Base-by-base conservation (phyloP, 2,113 vertebrate species). In the Stigmatopora nigra region DNA sequence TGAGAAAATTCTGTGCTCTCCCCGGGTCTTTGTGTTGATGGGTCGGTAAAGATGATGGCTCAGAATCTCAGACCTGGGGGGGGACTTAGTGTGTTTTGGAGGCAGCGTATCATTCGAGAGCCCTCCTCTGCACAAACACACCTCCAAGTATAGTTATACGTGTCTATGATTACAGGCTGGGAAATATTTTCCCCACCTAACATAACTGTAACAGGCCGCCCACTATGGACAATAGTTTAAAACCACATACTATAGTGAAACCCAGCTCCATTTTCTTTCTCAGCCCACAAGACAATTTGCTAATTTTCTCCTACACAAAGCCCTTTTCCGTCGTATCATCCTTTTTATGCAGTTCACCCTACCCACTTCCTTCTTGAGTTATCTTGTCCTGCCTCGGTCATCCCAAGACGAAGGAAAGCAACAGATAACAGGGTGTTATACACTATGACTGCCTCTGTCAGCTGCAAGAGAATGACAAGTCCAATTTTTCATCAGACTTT, bases 11-110 rank as follows among this genome's bases (percentile, higher is more conserved):
- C 78, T 46, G 69, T 73, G 73, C 78, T 79, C 64, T 57, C 75
- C 63, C 73, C 66, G 71, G 78, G 62, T 57, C 76, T 66, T 74
- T 68, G 62, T 84, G 79, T 67, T 82, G 81, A 87, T 78, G 81
- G 86, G 79, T 72, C 62, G 72, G 68, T 76, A 82, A 67, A 71
- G 78, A 75, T 67, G 76, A 86, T 69, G 79, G 80, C 82, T 83
- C 80, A 78, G 76, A 68, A 62, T 74, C 76, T 31, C 76, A 80
- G 80, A 84, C 77, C 78, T 41, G 65, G 70, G 75, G 78, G 78
- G 82, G 86, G 36, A 87, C 86, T 86, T 86, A 86, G 73, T 49
- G 74, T 77, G 84, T 86, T 87, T 86, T 87, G 69, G 76, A 82
- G 63, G 78, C 77, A 78, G 82, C 49, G 25, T 75, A 76, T 80